These are phyloP conservation scores for Drosophila pseudotakahashii DNA, from an alignment of 2,888 invertebrate species.

Conservation along the genomic window DNA sequence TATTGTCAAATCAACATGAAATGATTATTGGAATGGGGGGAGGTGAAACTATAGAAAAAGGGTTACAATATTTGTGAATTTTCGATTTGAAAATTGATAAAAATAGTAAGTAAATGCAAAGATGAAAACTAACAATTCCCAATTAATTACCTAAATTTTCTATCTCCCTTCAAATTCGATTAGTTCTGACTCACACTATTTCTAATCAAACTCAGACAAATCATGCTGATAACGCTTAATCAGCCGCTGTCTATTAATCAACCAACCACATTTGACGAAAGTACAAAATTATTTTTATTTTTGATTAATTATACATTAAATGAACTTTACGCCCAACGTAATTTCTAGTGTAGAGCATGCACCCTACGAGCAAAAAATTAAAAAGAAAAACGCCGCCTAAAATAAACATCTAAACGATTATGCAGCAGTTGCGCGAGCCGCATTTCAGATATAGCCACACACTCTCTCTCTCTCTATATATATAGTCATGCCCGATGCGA, in stretches of 20 bases:
- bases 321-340: constrained; percentile 37
- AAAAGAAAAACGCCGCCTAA: constrained; percentile 40
- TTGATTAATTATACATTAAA: constrained; percentile 26
- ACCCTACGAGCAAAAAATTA: constrained; percentile 33
- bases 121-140: too few species aligned
- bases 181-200: constrained; percentile 24
- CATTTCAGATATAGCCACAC: constrained; percentile 32
- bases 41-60: not conserved
- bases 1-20: constrained; percentile 35
- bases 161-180: not conserved
- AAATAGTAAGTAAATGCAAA: not conserved
- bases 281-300: constrained; percentile 45
- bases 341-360: constrained; percentile 18
- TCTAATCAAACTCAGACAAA: constrained; percentile 26
- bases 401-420: constrained; percentile 37
- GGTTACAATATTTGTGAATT: not conserved
- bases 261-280: constrained; percentile 33
- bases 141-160: too few species aligned
- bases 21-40: constrained; percentile 11
- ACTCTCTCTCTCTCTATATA: constrained; percentile 15
- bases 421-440: constrained; percentile 35
- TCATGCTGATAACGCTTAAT: constrained; percentile 1
- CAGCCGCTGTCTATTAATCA: not conserved
- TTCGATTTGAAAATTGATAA: not conserved
- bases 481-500: constrained; percentile 11